Evolutionary conservation across 2,888 invertebrate species (phyloP).

Genomic region (Emmelina monodactyla): DNA sequence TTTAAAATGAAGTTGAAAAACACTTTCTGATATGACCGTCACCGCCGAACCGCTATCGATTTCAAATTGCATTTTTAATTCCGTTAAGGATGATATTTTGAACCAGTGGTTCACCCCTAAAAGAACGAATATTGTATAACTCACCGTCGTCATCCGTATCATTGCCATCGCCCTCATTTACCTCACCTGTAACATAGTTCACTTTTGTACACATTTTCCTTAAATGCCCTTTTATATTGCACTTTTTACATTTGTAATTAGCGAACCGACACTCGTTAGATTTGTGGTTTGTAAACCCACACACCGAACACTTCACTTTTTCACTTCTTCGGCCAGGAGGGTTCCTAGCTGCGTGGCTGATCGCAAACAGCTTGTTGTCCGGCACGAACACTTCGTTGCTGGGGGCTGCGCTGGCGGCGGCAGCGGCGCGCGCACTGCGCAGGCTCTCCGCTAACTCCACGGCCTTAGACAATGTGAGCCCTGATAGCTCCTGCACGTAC

Average conservation of each 20-base stretch:
- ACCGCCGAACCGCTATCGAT: not conserved
- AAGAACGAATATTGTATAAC: no score
- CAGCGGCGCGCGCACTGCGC: slow-evolving; percentile 1
- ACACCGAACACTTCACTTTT: not conserved
- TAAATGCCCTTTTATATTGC: no score
- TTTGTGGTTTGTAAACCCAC: no score
- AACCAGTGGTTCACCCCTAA: no score
- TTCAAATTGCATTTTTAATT: not conserved
- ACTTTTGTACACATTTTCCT: no score
- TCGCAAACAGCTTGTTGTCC: not conserved
- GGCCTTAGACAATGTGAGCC: not conserved
- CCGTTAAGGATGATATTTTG: not conserved
- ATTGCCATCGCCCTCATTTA: no score
- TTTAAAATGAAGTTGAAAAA: not conserved
- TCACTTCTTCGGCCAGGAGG: no score
- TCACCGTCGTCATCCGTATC: no score
- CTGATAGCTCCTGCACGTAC: not conserved
- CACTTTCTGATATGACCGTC: not conserved
- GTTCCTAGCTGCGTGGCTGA: not conserved
- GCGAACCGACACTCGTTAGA: no score
- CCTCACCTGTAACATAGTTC: no score
- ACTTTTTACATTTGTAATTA: no score
- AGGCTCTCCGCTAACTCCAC: slow-evolving; percentile 3
- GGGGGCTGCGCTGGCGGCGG: not conserved
- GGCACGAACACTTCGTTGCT: not conserved